Base-by-base conservation (phyloP, 2,797 vertebrate genomes). In the Acanthurus leucopareius region DNA sequence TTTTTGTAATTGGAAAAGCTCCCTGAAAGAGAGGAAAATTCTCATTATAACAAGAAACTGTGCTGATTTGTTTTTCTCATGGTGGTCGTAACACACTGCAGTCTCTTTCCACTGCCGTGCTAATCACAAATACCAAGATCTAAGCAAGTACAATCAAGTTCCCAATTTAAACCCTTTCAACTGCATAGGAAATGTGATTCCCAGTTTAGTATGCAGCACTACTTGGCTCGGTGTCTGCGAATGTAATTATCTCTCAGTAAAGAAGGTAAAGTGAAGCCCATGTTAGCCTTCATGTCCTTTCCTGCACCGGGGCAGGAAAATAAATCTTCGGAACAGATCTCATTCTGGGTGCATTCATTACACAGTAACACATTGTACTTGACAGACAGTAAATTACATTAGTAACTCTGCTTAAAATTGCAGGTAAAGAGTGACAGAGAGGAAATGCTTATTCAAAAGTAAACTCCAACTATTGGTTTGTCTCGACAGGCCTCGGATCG, bases 181-280 rank as follows among this genome's bases (percentile, higher is more conserved):
- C 77, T 73, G 66, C 56, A 69, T 16, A 51, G 44, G 69, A 85
- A 87, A 83, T 84, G 77, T 47, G 77, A 66, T 77, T 80, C 60
- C 47, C 49, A 7, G 61, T 84, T 90, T 85, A 86, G 80, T 79
- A 79, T 86, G 79, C 86, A 47, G 78, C 15, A 8, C 79, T 76
- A 53, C 64, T 86, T 78, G 80, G 79, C 79, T 80, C 79, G 1
- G 62, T 57, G 70, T 86, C 80, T 87, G 82, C 75, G 74, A 88
- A 75, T 88, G 83, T 88, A 92, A 91, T 92, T 92, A 90, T 90
- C 80, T 72, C 66, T 82, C 71, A 62, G 74, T 79, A 77, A 91
- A 89, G 84, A 85, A 69, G 86, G 82, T 78, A 80, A 88, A 84
- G 80, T 68, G 83, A 83, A 72, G 79, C 74, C 73, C 69, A 68